Percentiles rank a stretch among this genome's conserved stretches.
Evolutionary conservation across 2,888 invertebrate genomes (phyloP).

Genomic region (Allacma fusca): DNA sequence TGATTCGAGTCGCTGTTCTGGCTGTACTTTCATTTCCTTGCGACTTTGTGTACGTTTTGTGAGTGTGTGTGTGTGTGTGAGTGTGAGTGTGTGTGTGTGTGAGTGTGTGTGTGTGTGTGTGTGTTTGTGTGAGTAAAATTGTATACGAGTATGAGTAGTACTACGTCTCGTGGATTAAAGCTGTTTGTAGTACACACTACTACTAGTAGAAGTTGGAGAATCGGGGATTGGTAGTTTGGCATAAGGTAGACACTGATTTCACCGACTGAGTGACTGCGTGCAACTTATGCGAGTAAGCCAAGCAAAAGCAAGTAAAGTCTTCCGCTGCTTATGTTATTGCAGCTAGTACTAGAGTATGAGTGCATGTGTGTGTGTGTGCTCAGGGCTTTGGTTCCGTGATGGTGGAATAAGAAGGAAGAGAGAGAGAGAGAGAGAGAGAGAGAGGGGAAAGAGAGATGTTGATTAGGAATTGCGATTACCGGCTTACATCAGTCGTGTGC

Average conservation of each 20-base stretch:
- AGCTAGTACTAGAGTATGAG: not conserved
- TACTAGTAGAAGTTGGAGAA: not conserved
- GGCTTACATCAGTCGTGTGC: not conserved
- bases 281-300: not conserved
- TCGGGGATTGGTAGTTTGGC: conserved; percentile 29
- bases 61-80: conserved; percentile 18
- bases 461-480: conserved; percentile 14
- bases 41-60: not conserved
- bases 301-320: not conserved
- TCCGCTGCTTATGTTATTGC: too few species aligned
- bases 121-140: not conserved
- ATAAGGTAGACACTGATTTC: conserved; percentile 16
- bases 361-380: not conserved
- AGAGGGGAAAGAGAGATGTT: not conserved
- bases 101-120: not conserved
- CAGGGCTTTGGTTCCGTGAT: not conserved
- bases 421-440: not conserved
- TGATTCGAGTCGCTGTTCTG: too few species aligned
- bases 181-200: not conserved
- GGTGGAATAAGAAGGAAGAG: not conserved
- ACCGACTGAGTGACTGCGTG: conserved; percentile 19
- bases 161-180: not conserved
- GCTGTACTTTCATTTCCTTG: not conserved
- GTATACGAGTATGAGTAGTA: not conserved
- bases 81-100: not conserved